A percentile compares a stretch with the other conserved stretches of the same genome.
Conservation (phyloP, 2,888 invertebrate species). For the Meloe dianella region DNA sequence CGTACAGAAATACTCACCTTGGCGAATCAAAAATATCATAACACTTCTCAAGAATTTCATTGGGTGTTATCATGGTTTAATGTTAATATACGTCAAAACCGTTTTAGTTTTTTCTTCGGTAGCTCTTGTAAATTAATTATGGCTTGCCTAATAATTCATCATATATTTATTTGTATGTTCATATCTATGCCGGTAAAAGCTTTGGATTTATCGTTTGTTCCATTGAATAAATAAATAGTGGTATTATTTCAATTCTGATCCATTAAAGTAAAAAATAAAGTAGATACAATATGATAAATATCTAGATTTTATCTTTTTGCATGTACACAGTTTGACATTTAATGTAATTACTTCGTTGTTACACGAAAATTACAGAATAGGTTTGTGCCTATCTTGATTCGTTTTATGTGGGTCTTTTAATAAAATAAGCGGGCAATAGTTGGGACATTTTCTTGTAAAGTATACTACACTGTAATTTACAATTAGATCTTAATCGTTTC, state of each 20-base stretch:
- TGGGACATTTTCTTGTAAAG: constrained; percentile 5
- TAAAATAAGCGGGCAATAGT: neutral
- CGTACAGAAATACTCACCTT: neutral
- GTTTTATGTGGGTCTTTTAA: constrained; percentile 11
- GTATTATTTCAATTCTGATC: neutral
- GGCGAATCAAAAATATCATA: neutral
- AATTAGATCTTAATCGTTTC: constrained; percentile 14
- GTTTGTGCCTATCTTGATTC: neutral
- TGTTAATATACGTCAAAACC: neutral
- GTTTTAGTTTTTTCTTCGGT: neutral
- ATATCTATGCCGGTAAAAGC: too few relatives aligned
- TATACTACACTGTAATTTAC: constrained; percentile 11
- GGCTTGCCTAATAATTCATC: neutral
- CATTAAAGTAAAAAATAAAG: neutral
- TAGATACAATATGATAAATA: neutral
- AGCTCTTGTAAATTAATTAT: neutral
- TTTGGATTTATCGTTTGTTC: neutral
- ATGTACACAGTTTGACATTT: neutral
- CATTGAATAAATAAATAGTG: constrained; percentile 3
- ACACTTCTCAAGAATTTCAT: neutral
- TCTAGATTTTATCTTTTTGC: constrained; percentile 6
- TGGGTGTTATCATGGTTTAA: neutral
- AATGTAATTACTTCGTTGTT: constrained; percentile 4
- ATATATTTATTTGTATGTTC: neutral
- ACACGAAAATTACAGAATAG: constrained; percentile 6